These are phyloP conservation scores for Oligia latruncula DNA, from an alignment of 2,888 invertebrate genomes.

Conservation along the genomic window DNA sequence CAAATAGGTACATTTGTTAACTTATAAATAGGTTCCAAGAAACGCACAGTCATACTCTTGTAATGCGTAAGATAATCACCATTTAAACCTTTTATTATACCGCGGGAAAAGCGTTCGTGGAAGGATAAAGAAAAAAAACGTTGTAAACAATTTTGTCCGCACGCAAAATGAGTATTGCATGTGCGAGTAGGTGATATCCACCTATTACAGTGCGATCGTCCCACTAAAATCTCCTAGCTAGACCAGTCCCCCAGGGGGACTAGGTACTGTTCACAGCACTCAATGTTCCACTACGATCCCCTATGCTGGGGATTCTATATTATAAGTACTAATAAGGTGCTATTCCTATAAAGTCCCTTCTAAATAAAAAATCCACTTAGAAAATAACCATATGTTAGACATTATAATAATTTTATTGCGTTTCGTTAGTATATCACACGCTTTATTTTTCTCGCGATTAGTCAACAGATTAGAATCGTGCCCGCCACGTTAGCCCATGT, in stretches of 20 bases:
- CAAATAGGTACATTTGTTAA: background rate
- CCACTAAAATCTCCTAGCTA: too few species aligned
- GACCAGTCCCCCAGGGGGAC: too few species aligned
- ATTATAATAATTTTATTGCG: too few species aligned
- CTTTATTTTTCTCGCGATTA: conserved; percentile 29
- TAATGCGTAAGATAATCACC: background rate
- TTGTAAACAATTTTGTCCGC: background rate
- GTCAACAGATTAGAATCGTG: conserved; percentile 38
- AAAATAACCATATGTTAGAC: too few species aligned
- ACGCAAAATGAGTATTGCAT: background rate
- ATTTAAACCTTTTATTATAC: background rate
- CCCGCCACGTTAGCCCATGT: conserved; percentile 1
- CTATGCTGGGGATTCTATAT: too few species aligned
- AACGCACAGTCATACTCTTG: background rate
- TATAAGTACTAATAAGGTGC: too few species aligned
- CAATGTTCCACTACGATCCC: too few species aligned
- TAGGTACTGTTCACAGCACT: too few species aligned
- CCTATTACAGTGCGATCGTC: too few species aligned
- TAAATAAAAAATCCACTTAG: too few species aligned
- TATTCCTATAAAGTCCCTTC: too few species aligned
- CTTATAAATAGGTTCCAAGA: background rate
- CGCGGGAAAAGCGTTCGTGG: background rate
- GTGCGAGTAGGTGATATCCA: background rate
- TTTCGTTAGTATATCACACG: background rate
- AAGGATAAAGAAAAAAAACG: background rate